A percentile compares a stretch with the other conserved stretches of the same genome.
Evolutionary conservation across 2,797 vertebrate genomes (phyloP).

Genomic region (Toxotes lorentzi): DNA sequence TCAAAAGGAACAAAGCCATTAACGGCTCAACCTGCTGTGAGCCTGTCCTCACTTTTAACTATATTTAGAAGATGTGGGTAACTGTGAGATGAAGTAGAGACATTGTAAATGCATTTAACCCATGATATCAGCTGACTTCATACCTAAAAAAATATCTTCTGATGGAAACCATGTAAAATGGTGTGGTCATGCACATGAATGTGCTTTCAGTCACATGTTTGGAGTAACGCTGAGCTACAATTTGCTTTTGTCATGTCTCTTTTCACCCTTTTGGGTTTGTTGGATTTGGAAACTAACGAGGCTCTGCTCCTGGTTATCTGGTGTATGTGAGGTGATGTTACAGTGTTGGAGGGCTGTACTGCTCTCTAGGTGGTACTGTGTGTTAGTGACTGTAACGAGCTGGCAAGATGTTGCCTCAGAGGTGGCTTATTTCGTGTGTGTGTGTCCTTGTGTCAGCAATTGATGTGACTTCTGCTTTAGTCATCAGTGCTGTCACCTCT

Average conservation of each 20-base stretch:
- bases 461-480: conserved; percentile 66
- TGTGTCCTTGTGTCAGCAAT: conserved; percentile 57
- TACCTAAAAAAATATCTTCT: neutral
- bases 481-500: conserved; percentile 61
- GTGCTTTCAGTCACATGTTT: neutral
- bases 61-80: neutral
- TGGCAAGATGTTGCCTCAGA: conserved; percentile 72
- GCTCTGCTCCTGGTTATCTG: neutral
- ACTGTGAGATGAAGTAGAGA: neutral
- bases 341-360: conserved; percentile 10
- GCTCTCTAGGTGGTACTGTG: conserved; percentile 56
- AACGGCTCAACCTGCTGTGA: conserved; percentile 9
- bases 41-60: neutral
- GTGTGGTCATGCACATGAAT: neutral
- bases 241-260: neutral
- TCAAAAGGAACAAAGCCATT: conserved; percentile 27
- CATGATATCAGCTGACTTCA: neutral
- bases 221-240: neutral
- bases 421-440: conserved; percentile 60
- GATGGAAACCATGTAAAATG: neutral
- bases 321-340: neutral
- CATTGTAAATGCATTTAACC: neutral
- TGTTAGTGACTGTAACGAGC: conserved; percentile 69
- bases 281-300: neutral
- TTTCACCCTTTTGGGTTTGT: neutral